Evolutionary conservation across 1,140 invertebrate species (phyloP).

Genomic region (Penaeus chinensis): DNA sequence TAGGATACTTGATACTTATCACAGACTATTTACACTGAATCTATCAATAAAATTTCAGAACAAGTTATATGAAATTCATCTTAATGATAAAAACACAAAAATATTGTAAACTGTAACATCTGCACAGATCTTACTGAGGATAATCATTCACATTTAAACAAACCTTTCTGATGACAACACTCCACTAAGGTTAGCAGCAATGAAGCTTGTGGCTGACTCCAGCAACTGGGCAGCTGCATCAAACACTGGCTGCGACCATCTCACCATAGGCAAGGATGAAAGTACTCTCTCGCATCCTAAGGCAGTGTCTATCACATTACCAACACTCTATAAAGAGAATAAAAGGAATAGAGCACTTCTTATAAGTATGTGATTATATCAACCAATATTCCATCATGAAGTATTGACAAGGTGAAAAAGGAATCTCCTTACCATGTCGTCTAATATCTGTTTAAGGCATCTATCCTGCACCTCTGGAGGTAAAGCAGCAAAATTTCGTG

Average conservation of each 20-base stretch:
- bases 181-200: constrained; percentile 76
- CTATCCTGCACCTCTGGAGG: constrained; percentile 66
- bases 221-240: constrained; percentile 76
- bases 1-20: no score
- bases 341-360: constrained; percentile 38
- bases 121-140: no score
- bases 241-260: constrained; percentile 80
- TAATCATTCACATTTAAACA: constrained; percentile 18
- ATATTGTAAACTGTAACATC: neutral
- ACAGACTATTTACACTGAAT: no score
- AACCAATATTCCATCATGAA: neutral
- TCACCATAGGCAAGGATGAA: constrained; percentile 76
- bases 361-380: neutral
- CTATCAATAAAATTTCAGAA: no score
- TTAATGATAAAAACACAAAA: neutral
- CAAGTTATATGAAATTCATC: no score
- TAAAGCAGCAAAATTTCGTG: constrained; percentile 66
- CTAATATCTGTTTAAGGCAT: constrained; percentile 65
- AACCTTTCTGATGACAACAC: constrained; percentile 74
- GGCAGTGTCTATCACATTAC: constrained; percentile 76
- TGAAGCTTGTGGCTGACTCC: constrained; percentile 76
- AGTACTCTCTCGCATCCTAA: constrained; percentile 79
- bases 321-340: constrained; percentile 70
- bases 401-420: neutral
- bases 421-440: constrained; percentile 51